Evolutionary conservation across 2,113 vertebrate species (phyloP), one percentile per base, ranked within the genome.

Genomic region (Pelusios castaneus): DNA sequence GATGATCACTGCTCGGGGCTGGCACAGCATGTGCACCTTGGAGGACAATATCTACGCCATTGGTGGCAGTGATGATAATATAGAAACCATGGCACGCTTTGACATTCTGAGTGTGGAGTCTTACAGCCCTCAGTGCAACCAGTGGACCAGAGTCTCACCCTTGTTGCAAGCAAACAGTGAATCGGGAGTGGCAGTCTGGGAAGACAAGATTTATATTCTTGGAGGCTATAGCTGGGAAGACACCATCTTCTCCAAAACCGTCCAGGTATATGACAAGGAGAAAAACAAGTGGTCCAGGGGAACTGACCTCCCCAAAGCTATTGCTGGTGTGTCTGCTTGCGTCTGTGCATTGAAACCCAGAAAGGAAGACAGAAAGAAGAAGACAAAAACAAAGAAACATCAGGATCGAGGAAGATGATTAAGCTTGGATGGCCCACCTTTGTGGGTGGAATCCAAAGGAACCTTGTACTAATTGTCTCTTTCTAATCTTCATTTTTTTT

Each of bases 191-290:
- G 99, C 99, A 0, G 99, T 99, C 31, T 98, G 98, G 98, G 97
- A 97, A 3, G 98, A 98, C 41, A 98, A 97, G 95, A 99, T 99
- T 91, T 99, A 99, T 14, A 99, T 99, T 92, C 98, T 99, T 0
- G 99, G 99, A 0, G 99, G 99, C 31, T 99, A 99, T 97, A 99
- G 99, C 98, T 99, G 99, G 99, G 99, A 99, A 97, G 98, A 94
- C 91, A 99, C 98, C 0, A 97, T 98, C 52, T 99, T 99, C 97
- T 99, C 99, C 89, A 98, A 98, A 95, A 97, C 98, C 0, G 99
- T 99, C 3, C 99, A 99, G 97, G 98, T 99, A 3, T 99, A 98
- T 2, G 97, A 99, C 92, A 98, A 96, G 0, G 98, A 98, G 73
- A 98, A 97, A 27, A 97, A 98, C 43, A 98, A 97, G 16, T 99